A percentile compares a stretch with the other conserved stretches of the same genome.
Evolutionary conservation across 2,888 invertebrate species (phyloP).

Genomic region (Luffia ferchaultella): DNA sequence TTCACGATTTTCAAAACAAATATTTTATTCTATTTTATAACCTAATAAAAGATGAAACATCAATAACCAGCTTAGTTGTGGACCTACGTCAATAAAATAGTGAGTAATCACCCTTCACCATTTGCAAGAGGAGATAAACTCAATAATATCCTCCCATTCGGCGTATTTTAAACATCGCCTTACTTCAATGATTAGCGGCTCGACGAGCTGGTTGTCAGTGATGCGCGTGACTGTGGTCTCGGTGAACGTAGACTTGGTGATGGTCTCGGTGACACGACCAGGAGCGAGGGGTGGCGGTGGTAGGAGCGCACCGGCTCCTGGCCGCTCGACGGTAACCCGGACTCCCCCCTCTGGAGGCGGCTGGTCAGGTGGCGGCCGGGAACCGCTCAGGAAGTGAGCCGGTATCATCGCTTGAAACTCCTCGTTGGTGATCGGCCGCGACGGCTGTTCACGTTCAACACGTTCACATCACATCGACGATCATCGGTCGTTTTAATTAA

Average conservation of each 20-base stretch:
- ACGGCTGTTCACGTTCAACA: conserved; percentile 65
- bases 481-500: not conserved
- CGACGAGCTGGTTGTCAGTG: conserved; percentile 90
- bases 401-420: conserved; percentile 96
- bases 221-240: conserved; percentile 94
- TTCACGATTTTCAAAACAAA: no score
- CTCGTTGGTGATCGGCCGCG: conserved; percentile 90
- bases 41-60: no score
- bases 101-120: no score
- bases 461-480: conserved; percentile 42
- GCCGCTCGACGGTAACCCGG: conserved; percentile 86
- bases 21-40: no score
- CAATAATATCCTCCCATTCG: no score
- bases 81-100: no score
- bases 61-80: no score
- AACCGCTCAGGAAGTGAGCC: conserved; percentile 79
- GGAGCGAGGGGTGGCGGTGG: conserved; percentile 85
- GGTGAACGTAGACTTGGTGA: conserved; percentile 95
- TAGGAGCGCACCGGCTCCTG: conserved; percentile 71
- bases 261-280: conserved; percentile 91
- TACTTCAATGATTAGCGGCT: conserved; percentile 90
- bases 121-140: no score
- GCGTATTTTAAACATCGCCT: conserved; percentile 21
- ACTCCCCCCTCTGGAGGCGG: conserved; percentile 62
- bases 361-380: conserved; percentile 31